Conservation (phyloP, 2,888 invertebrate species). For the Netelia melanura region DNA sequence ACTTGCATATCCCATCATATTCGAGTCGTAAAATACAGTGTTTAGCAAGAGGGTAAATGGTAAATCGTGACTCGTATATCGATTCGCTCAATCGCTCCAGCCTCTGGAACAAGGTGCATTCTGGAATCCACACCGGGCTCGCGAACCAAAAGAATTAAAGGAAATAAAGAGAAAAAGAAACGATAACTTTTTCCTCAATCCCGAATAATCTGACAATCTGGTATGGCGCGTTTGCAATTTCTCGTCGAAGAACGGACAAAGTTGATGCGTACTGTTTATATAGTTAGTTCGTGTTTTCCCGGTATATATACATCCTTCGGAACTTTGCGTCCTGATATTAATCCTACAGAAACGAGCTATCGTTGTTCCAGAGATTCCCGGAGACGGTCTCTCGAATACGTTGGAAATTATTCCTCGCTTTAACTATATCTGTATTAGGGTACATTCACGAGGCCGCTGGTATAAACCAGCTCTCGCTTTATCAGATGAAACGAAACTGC, state of each 20-base stretch:
- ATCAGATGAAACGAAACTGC: slow-evolving; percentile 67
- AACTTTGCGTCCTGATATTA: slow-evolving; percentile 56
- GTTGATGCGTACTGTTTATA: slow-evolving; percentile 41
- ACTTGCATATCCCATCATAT: slow-evolving; percentile 18
- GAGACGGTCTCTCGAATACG: slow-evolving; percentile 46
- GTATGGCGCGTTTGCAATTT: slow-evolving; percentile 48
- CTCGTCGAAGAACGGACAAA: slow-evolving; percentile 1
- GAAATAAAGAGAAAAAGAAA: slow-evolving; percentile 18
- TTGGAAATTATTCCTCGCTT: slow-evolving; percentile 44
- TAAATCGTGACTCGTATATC: slow-evolving; percentile 40
- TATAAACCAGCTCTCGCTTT: slow-evolving; percentile 54
- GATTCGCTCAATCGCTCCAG: not conserved
- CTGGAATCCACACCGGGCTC: not conserved
- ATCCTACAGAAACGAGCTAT: slow-evolving; percentile 48
- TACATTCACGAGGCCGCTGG: slow-evolving; percentile 23
- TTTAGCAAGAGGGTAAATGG: slow-evolving; percentile 37
- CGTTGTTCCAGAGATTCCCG: slow-evolving; percentile 48
- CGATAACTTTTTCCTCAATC: slow-evolving; percentile 29
- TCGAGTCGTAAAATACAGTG: slow-evolving; percentile 26
- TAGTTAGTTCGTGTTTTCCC: slow-evolving; percentile 9
- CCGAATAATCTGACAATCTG: slow-evolving; percentile 52
- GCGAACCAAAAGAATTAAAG: slow-evolving; percentile 8
- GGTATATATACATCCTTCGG: slow-evolving; percentile 1
- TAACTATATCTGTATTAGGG: slow-evolving; percentile 17
- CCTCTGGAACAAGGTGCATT: not conserved